Evolutionary conservation across 2,113 vertebrate genomes (phyloP).

Genomic region (Theristicus caerulescens): DNA sequence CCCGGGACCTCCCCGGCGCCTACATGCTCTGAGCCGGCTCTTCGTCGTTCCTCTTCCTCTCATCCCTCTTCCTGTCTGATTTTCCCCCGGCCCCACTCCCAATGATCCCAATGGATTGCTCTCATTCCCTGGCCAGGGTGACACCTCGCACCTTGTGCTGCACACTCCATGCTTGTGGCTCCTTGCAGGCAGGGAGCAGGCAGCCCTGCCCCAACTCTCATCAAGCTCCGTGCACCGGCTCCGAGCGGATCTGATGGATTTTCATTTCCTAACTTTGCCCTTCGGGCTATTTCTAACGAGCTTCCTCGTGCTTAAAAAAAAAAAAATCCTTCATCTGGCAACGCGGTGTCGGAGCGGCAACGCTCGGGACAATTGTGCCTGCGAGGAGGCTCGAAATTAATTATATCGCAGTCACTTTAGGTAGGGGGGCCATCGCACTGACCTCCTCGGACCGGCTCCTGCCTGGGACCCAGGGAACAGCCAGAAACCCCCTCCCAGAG

Average conservation of each 20-base stretch:
- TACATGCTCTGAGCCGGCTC: not conserved
- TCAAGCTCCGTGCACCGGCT: not conserved
- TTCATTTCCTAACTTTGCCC: constrained; percentile 52
- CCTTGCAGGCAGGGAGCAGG: not conserved
- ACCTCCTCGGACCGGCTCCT: not conserved
- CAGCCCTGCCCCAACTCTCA: not conserved
- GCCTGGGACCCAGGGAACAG: not conserved
- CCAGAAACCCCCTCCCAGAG: not conserved
- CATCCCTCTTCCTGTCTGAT: not conserved
- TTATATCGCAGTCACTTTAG: not conserved
- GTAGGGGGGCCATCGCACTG: not conserved
- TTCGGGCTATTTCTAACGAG: constrained; percentile 47
- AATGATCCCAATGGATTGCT: fast-evolving
- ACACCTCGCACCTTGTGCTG: fast-evolving
- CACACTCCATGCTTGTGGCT: fast-evolving
- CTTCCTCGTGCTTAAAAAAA: not conserved
- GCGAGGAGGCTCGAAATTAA: not conserved
- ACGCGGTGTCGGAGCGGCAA: not conserved
- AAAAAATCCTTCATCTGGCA: constrained; percentile 14
- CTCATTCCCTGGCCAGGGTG: not conserved
- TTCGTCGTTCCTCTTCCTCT: not conserved
- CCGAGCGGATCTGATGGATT: constrained; percentile 7
- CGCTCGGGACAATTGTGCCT: not conserved
- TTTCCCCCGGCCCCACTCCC: not conserved
- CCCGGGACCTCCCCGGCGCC: not conserved